Conservation (phyloP, 2,113 vertebrate species). For the Myiopsitta monachus region DNA sequence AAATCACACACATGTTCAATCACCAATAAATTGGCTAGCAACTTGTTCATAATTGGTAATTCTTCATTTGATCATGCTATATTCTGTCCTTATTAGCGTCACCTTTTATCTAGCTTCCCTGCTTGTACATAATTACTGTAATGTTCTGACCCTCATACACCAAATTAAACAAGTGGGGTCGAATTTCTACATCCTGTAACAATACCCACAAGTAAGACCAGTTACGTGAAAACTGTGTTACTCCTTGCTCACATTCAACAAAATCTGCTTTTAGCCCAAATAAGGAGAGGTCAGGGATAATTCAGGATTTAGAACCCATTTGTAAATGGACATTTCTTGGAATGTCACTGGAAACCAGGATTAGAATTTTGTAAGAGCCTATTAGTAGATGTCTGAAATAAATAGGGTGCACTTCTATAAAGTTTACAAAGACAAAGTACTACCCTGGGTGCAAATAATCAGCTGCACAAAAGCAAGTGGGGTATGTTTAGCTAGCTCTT, state of each 20-base stretch:
- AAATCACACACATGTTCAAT: conserved; percentile 9
- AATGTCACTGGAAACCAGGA: background rate
- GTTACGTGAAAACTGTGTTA: background rate
- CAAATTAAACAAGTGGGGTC: background rate
- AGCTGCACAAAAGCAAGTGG: background rate
- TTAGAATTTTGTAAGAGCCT: background rate
- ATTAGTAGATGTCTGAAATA: background rate
- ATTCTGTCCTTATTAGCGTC: background rate
- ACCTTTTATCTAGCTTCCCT: background rate
- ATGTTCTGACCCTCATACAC: background rate
- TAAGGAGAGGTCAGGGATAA: background rate
- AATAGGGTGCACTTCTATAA: background rate
- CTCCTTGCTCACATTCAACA: background rate
- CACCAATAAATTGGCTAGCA: background rate
- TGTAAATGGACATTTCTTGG: background rate
- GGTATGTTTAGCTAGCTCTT: too few species aligned
- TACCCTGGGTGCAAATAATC: background rate
- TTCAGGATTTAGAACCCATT: background rate
- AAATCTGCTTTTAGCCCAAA: background rate
- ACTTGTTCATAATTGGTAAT: background rate
- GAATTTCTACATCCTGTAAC: background rate
- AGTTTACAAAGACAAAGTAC: background rate
- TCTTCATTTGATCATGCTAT: background rate
- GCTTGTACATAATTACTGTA: background rate
- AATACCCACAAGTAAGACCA: background rate